A percentile compares a stretch with the other conserved stretches of the same genome.
phyloP scores from a whole-genome alignment of 2,888 invertebrate genomes.

The Ectemnius cavifrons region DNA sequence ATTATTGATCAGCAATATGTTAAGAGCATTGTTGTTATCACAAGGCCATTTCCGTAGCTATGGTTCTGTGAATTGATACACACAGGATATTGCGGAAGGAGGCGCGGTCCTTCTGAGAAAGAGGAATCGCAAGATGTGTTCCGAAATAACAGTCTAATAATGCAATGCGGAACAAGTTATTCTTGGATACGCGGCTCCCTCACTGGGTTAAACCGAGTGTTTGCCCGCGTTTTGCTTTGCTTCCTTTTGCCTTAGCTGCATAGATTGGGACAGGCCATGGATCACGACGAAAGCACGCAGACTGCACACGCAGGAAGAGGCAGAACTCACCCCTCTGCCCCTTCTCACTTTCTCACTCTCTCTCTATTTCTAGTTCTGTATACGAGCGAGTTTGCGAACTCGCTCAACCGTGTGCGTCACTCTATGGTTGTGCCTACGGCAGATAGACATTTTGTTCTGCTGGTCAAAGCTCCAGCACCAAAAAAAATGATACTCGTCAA shows the following conservation, averaged over 20 bases:
- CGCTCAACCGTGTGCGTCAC: constrained; percentile 13
- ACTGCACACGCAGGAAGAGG: constrained; percentile 41
- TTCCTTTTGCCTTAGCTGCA: constrained; percentile 67
- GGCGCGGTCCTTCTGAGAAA: constrained; percentile 45
- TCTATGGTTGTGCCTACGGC: too few relatives aligned
- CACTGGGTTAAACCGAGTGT: constrained; percentile 72
- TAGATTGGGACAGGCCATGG: constrained; percentile 72
- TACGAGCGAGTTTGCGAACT: constrained; percentile 15
- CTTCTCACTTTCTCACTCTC: too few relatives aligned
- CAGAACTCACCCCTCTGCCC: constrained; percentile 1
- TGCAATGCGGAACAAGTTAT: constrained; percentile 77
- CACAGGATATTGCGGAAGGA: constrained; percentile 14
- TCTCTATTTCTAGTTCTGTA: constrained; percentile 25
- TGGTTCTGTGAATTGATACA: too few relatives aligned
- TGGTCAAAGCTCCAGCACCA: too few relatives aligned
- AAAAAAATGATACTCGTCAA: too few relatives aligned
- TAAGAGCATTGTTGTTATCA: too few relatives aligned
- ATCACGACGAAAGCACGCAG: constrained; percentile 62
- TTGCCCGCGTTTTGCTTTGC: constrained; percentile 68
- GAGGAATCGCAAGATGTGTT: constrained; percentile 51
- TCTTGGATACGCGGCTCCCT: constrained; percentile 69
- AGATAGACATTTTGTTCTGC: too few relatives aligned
- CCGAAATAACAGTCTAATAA: constrained; percentile 75
- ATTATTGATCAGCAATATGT: too few relatives aligned
- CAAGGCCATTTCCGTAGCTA: too few relatives aligned